Evolutionary conservation across 2,888 invertebrate species (phyloP).

Genomic region (Drosophila flavopinicola): DNA sequence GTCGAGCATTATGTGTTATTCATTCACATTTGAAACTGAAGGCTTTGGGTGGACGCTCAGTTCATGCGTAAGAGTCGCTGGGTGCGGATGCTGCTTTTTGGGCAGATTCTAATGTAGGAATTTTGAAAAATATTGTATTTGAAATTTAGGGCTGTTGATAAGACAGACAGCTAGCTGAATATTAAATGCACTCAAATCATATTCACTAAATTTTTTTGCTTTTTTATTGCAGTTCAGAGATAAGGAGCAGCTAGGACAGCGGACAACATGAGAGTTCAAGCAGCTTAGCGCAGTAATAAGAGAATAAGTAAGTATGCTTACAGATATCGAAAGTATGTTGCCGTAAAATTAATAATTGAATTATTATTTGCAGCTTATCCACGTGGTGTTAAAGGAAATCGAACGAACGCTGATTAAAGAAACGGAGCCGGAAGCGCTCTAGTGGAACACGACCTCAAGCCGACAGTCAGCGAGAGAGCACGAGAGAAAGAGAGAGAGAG

Average conservation of each 20-base stretch:
- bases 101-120: slow-evolving; percentile 12
- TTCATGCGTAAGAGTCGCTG: slow-evolving; percentile 68
- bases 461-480: slow-evolving; percentile 14
- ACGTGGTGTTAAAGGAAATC: slow-evolving; percentile 55
- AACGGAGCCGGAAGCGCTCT: slow-evolving; percentile 67
- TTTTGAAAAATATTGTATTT: slow-evolving; percentile 20
- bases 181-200: neutral
- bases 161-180: slow-evolving; percentile 18
- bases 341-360: neutral
- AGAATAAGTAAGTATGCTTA: slow-evolving; percentile 23
- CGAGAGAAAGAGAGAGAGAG: slow-evolving; percentile 8
- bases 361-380: slow-evolving; percentile 22
- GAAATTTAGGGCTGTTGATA: slow-evolving; percentile 47
- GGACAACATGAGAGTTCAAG: slow-evolving; percentile 36
- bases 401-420: slow-evolving; percentile 65
- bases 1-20: slow-evolving; percentile 35
- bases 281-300: slow-evolving; percentile 6
- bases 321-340: neutral
- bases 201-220: slow-evolving; percentile 3
- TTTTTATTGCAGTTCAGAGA: slow-evolving; percentile 25
- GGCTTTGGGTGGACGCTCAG: slow-evolving; percentile 43
- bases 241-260: slow-evolving; percentile 19
- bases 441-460: slow-evolving; percentile 67
- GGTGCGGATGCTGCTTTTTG: slow-evolving; percentile 54
- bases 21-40: slow-evolving; percentile 50